Evolutionary conservation across 2,888 invertebrate genomes (phyloP), one percentile per base, ranked within the genome.

Genomic region (Dusona sp.): DNA sequence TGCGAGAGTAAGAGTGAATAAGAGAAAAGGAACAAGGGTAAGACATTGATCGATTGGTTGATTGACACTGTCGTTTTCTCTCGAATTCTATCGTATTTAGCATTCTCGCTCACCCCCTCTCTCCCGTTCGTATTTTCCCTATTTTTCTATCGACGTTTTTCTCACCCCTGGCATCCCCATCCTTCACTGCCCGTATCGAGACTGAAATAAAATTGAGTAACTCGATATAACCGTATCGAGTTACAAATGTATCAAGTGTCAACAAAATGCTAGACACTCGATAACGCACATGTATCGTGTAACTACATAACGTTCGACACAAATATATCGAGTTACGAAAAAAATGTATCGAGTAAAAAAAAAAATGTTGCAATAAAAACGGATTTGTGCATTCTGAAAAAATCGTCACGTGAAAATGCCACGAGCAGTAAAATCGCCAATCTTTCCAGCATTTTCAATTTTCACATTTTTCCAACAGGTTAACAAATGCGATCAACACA

Each of bases 401-500:
- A 48, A 48, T 48, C 1, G 19, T 4, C 4, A 19, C 4, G 19
- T 7, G 7, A 19, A 7, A n/a, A 7, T 48, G 16, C 4, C 11
- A 11, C 16, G 6, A 4, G 48, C 19, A n/a, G 19, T 4, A 19
- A 6, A 48, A n/a, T 4, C n/a, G n/a, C 4, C n/a, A 45, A 42
- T 29, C 19, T 64, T 51, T 48, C 7, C 22, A 16, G 48, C 13
- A 45, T 11, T 1, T 13, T 42, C 11, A 42, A 42, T 2, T 42
- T 75, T 8, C 13, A 51, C 36, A 67, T n/a, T 75, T 3, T 1
- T 36, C 79, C 91, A 91, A 84, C 93, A 97, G 97, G 92, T 95
- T 98, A 86, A 98, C 98, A 84, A 97, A 97, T 94, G 97, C 97
- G 33, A 97, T 98, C 87, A 98, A 97, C 94, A 96, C 96, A 88